phyloP scores from a whole-genome alignment of 2,113 vertebrate species.

The Collichthys lucidus region DNA sequence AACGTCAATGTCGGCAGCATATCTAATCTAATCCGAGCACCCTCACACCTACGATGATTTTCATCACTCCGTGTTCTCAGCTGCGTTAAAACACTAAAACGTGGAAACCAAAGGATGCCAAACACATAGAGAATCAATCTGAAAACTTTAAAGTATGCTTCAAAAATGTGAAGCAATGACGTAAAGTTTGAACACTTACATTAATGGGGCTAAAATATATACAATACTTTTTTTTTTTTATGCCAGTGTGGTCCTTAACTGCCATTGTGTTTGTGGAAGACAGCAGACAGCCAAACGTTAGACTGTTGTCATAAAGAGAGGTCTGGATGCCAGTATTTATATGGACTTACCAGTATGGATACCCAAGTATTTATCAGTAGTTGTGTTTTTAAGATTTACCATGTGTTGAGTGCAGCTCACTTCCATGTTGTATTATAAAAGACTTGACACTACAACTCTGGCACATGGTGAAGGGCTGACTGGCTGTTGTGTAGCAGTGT shows the following conservation, averaged over 20 bases:
- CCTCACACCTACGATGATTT: neutral
- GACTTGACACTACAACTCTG: slow-evolving; percentile 64
- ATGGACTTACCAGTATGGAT: slow-evolving; percentile 37
- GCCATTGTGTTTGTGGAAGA: slow-evolving; percentile 42
- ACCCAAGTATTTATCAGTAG: slow-evolving; percentile 66
- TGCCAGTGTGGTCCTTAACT: slow-evolving; percentile 35
- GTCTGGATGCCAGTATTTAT: slow-evolving; percentile 57
- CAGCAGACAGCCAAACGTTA: slow-evolving; percentile 18
- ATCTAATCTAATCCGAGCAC: neutral
- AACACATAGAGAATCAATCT: neutral
- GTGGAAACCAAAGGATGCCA: neutral
- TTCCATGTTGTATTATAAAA: slow-evolving; percentile 53
- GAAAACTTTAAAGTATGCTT: neutral
- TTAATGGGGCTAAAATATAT: slow-evolving; percentile 22
- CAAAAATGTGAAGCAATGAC: neutral
- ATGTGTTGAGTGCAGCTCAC: slow-evolving; percentile 63
- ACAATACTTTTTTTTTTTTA: neutral
- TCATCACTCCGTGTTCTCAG: neutral
- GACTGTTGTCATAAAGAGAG: slow-evolving; percentile 32
- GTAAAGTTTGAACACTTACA: slow-evolving; percentile 12
- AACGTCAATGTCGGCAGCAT: neutral
- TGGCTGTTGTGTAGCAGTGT: slow-evolving; percentile 41
- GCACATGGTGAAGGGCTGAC: slow-evolving; percentile 57
- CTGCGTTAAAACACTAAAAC: neutral
- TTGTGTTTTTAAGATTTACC: slow-evolving; percentile 57